These are phyloP conservation scores for Chaetogeoica ovagalla DNA, from an alignment of 2,888 invertebrate genomes.

Conservation along the genomic window DNA sequence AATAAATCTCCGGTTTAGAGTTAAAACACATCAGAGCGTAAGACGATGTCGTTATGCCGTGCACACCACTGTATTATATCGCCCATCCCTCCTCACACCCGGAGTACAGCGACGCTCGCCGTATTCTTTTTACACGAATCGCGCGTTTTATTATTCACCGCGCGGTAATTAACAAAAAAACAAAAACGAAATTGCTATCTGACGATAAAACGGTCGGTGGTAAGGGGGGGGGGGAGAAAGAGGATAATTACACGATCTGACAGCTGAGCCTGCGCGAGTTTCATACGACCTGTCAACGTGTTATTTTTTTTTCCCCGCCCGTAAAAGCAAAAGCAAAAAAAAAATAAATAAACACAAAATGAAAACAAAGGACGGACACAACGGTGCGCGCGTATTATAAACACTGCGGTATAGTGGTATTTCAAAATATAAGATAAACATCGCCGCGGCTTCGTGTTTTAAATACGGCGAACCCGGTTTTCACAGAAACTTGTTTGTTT, in stretches of 20 bases:
- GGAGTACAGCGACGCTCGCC: too few species aligned
- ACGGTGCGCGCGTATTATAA: background rate
- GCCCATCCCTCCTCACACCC: too few species aligned
- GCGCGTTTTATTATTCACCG: background rate
- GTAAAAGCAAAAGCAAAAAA: slow-evolving; percentile 40
- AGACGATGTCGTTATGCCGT: too few species aligned
- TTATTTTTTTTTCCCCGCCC: slow-evolving; percentile 26
- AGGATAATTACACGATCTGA: slow-evolving; percentile 47
- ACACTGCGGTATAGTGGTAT: too few species aligned
- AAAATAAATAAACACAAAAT: background rate
- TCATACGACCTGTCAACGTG: slow-evolving; percentile 49
- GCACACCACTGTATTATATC: too few species aligned
- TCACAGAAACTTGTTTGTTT: slow-evolving; percentile 49
- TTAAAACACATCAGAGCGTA: too few species aligned
- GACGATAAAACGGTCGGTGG: slow-evolving; percentile 36
- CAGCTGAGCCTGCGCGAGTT: slow-evolving; percentile 45
- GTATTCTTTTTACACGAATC: too few species aligned
- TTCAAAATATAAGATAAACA: slow-evolving; percentile 50
- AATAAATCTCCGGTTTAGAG: too few species aligned
- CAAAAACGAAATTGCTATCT: slow-evolving; percentile 37
- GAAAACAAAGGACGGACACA: slow-evolving; percentile 11
- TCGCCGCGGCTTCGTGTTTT: slow-evolving; percentile 24
- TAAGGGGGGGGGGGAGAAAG: too few species aligned
- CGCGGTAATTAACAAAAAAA: slow-evolving; percentile 27
- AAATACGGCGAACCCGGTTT: slow-evolving; percentile 33